A percentile compares a stretch with the other conserved stretches of the same genome.
Conservation (phyloP, 2,888 invertebrate species). For the Unio pictorum region DNA sequence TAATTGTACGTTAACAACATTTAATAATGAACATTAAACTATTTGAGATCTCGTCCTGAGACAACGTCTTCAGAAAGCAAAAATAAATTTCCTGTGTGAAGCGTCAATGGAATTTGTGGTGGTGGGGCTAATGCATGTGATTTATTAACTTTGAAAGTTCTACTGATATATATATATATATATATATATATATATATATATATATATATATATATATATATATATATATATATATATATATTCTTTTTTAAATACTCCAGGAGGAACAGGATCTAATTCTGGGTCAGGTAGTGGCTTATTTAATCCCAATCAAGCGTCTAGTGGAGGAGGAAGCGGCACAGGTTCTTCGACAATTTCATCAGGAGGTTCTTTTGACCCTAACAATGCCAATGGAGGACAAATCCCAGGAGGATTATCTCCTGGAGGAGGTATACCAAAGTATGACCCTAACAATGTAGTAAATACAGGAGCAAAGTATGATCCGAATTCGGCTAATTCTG, state of each 20-base stretch:
- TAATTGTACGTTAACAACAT: too few species aligned
- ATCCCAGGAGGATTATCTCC: not conserved
- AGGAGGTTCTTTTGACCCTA: not conserved
- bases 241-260: not conserved
- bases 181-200: too few species aligned
- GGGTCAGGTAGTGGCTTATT: not conserved
- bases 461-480: constrained; percentile 43
- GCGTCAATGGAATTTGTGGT: too few species aligned
- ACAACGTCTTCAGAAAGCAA: too few species aligned
- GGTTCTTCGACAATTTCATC: constrained; percentile 1
- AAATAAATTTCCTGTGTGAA: too few species aligned
- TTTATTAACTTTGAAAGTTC: too few species aligned
- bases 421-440: constrained; percentile 16
- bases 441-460: constrained; percentile 37
- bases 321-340: constrained; percentile 5
- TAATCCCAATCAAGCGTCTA: constrained; percentile 2
- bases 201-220: too few species aligned
- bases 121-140: too few species aligned
- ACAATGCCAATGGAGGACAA: not conserved
- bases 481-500: constrained; percentile 38
- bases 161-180: too few species aligned
- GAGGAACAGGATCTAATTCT: not conserved
- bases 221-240: too few species aligned
- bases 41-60: too few species aligned
- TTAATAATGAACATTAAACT: too few species aligned